Evolutionary conservation across 2,797 vertebrate species (phyloP), one percentile per base, ranked within the genome.

Genomic region (Clarias pachynema): DNA sequence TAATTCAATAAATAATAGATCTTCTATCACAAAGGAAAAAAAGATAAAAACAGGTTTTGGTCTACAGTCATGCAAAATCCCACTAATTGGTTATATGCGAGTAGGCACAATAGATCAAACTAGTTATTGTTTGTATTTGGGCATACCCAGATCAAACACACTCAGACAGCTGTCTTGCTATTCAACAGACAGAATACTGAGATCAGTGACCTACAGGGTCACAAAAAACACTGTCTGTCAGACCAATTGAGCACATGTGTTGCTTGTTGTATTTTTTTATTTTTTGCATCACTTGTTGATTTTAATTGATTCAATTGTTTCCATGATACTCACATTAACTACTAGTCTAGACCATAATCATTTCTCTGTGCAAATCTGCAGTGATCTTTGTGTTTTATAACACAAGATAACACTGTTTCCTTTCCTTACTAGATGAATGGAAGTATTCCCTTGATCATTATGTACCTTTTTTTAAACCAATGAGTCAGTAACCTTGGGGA

Each of bases 401-500:
- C 9, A 49, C 44, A 37, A 68, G 65, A 78, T 74, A 81, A 87
- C 66, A 57, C 57, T 85, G 75, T 57, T 60, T 85, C 80, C 31
- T 84, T 87, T 87, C 74, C 77, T 63, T 74, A 87, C 79, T 22
- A 81, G 49, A 85, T 84, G 31, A 86, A 87, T 81, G 22, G 66
- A 40, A 69, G 74, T 37, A 79, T 80, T 79, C 63, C 44, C 81
- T 60, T 57, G 74, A 69, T 44, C 15, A 18, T 59, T 82, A 29
- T 56, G 10, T 49, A 10, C 26, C 53, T 37, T 84, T 82, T 65
- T 5, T 75, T 14, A 16, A 31, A 26, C 66, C 24, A 15, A 59
- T 81, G 60, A 78, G 24, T 79, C 40, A 74, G 14, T 26, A 63
- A 14, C 60, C 79, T 87, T 85, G 83, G 83, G 84, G 2, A 89